Conservation (phyloP, 2,888 invertebrate genomes). For the Oxyscelio sp. region DNA sequence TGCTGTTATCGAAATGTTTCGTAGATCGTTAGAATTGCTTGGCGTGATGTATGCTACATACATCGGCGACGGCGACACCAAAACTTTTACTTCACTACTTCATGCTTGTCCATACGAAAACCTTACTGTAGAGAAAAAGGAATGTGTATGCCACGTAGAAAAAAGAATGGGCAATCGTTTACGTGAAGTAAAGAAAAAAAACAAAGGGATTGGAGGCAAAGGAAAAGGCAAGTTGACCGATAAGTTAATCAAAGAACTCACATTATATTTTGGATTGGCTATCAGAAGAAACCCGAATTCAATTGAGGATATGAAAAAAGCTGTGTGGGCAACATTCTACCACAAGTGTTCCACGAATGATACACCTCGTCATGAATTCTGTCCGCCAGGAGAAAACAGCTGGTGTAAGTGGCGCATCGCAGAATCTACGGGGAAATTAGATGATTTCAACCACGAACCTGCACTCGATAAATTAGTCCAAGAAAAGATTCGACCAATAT, state of each 20-base stretch:
- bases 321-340: slow-evolving; percentile 23
- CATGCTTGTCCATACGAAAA: background rate
- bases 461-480: slow-evolving; percentile 19
- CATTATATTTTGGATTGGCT: slow-evolving; percentile 22
- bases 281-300: slow-evolving; percentile 16
- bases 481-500: slow-evolving; percentile 20
- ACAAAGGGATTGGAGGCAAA: slow-evolving; percentile 12
- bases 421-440: background rate
- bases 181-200: slow-evolving; percentile 6
- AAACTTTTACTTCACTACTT: slow-evolving; percentile 34
- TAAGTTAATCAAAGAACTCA: slow-evolving; percentile 1
- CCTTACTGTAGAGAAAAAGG: background rate
- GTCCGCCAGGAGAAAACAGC: slow-evolving; percentile 12
- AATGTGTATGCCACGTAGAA: background rate
- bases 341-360: slow-evolving; percentile 34
- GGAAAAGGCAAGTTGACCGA: slow-evolving; percentile 3
- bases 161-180: slow-evolving; percentile 7
- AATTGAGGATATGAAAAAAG: slow-evolving; percentile 13
- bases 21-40: slow-evolving; percentile 22
- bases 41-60: slow-evolving; percentile 39
- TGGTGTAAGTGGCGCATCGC: slow-evolving; percentile 41
- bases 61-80: slow-evolving; percentile 53
- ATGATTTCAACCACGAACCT: slow-evolving; percentile 13
- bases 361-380: slow-evolving; percentile 7
- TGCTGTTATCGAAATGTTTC: background rate